Conservation (phyloP, 2,113 vertebrate genomes). For the Rousettus leschenaultii region DNA sequence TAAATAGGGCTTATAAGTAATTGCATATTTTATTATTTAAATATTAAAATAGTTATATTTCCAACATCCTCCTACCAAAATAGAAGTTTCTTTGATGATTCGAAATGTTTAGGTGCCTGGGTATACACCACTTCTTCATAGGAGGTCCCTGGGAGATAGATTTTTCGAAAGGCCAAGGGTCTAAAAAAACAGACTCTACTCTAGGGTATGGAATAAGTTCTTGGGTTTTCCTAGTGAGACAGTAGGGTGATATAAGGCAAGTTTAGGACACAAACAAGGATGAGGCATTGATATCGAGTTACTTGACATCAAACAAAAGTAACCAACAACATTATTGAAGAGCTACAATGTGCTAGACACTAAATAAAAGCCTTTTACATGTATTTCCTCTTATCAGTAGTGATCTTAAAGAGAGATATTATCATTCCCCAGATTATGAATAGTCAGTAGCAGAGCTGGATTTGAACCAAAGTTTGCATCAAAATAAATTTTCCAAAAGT, state of each 20-base stretch:
- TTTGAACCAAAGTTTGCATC: not conserved
- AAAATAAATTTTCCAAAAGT: not conserved
- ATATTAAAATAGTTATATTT: not conserved
- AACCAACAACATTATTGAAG: not conserved
- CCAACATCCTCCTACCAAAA: not conserved
- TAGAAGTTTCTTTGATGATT: not conserved
- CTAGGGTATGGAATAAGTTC: not conserved
- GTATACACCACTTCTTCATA: not conserved
- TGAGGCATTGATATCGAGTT: not conserved
- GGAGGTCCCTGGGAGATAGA: not conserved
- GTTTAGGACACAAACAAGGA: not conserved
- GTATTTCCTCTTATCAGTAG: not conserved
- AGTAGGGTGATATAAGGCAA: not conserved
- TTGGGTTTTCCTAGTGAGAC: not conserved
- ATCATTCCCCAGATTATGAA: not conserved
- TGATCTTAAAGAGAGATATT: not conserved
- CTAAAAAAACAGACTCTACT: not conserved
- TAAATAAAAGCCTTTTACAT: not conserved
- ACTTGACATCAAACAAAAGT: not conserved
- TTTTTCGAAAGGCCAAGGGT: not conserved
- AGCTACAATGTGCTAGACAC: not conserved
- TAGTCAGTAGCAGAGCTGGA: not conserved
- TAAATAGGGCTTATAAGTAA: not conserved
- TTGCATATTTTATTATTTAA: not conserved
- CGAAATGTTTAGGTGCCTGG: not conserved